Conservation (phyloP, 2,888 invertebrate species). For the Philhelius pedissequus region DNA sequence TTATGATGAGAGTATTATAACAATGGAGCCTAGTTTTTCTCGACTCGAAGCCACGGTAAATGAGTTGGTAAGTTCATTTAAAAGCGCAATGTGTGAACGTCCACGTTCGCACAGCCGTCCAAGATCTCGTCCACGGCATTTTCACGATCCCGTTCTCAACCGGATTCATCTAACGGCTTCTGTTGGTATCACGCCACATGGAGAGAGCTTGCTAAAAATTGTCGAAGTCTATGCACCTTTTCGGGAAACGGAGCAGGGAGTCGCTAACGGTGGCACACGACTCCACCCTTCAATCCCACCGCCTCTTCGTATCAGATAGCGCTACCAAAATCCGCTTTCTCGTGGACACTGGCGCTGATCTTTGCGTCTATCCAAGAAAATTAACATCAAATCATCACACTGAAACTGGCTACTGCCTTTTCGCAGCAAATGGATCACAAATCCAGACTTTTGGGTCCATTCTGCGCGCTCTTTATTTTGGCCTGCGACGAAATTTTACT, state of each 20-base stretch:
- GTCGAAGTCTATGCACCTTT: background rate
- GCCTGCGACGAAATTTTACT: background rate
- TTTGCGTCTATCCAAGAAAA: constrained; percentile 36
- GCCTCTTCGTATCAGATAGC: background rate
- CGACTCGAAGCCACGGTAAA: too few species aligned
- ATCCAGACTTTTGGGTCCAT: constrained; percentile 44
- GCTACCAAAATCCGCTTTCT: background rate
- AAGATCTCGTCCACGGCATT: too few species aligned
- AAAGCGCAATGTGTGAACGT: too few species aligned
- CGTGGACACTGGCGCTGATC: constrained; percentile 36
- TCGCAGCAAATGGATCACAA: constrained; percentile 30
- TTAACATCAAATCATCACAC: background rate
- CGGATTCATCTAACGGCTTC: background rate
- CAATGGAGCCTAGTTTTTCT: too few species aligned
- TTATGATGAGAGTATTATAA: too few species aligned
- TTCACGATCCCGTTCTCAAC: background rate
- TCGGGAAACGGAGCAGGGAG: background rate
- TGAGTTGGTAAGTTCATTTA: too few species aligned
- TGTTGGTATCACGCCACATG: constrained; percentile 14
- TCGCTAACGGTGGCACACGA: constrained; percentile 21
- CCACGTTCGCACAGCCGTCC: too few species aligned
- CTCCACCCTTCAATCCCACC: background rate
- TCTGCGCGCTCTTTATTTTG: constrained; percentile 8
- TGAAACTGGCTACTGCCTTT: background rate
- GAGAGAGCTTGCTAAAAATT: background rate